Percentiles rank a stretch among this genome's conserved stretches.
Evolutionary conservation across 2,113 vertebrate genomes (phyloP).

Genomic region (Ptychochromis oligacanthus): DNA sequence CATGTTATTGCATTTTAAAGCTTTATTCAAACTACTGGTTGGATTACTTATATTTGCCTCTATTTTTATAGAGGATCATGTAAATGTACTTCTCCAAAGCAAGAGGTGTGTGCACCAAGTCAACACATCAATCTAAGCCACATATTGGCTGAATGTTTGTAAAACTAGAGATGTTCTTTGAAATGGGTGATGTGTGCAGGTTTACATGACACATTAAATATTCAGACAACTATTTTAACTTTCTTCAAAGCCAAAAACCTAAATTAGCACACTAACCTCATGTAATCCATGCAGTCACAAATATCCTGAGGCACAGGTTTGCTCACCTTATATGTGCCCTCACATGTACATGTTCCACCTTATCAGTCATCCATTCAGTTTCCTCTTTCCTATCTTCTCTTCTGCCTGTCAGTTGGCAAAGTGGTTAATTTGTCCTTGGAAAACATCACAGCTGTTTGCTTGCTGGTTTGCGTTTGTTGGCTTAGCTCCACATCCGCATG

Average conservation of each 20-base stretch:
- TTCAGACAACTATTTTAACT: neutral
- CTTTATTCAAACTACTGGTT: neutral
- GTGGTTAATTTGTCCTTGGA: neutral
- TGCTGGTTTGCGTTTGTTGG: neutral
- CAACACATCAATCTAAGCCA: neutral
- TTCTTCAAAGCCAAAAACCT: no score
- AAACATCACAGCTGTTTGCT: slow-evolving; percentile 12
- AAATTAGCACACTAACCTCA: neutral
- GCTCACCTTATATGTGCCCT: neutral
- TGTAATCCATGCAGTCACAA: neutral
- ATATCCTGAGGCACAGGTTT: neutral
- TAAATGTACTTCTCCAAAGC: neutral
- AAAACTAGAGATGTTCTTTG: neutral
- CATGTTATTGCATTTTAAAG: neutral
- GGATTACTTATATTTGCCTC: neutral
- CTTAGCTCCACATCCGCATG: slow-evolving; percentile 25
- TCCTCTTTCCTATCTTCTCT: neutral
- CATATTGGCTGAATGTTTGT: neutral
- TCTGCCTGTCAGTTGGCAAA: neutral
- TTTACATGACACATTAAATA: neutral
- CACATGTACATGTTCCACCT: neutral
- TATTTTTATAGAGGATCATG: fast-evolving
- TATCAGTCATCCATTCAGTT: neutral
- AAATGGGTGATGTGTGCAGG: neutral
- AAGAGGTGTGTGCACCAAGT: neutral